phyloP scores from a whole-genome alignment of 2,888 invertebrate species.

The Thereva unica region DNA sequence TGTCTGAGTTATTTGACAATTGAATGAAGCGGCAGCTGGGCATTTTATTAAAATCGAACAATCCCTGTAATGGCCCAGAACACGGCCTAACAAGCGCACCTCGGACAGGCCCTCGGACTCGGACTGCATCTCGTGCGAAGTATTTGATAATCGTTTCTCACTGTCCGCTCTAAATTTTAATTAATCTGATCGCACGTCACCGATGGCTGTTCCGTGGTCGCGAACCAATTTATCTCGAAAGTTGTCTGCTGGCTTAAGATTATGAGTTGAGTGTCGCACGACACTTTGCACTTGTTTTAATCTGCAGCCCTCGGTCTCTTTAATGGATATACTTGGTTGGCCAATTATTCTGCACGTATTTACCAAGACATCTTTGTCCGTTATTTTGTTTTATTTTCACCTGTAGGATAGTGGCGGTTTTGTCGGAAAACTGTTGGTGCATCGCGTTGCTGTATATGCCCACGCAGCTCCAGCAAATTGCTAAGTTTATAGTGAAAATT shows the following conservation, averaged over 20 bases:
- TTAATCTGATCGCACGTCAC: slow-evolving; percentile 43
- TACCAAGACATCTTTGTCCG: background rate
- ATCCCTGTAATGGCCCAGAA: background rate
- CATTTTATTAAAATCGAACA: slow-evolving; percentile 24
- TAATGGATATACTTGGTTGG: slow-evolving; percentile 24
- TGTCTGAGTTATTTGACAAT: slow-evolving; percentile 35
- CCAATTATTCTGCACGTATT: slow-evolving; percentile 26
- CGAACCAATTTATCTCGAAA: slow-evolving; percentile 37
- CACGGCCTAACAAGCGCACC: slow-evolving; percentile 14
- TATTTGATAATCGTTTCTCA: slow-evolving; percentile 42
- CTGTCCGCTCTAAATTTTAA: slow-evolving; percentile 43
- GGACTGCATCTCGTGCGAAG: slow-evolving; percentile 14
- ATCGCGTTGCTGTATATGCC: slow-evolving; percentile 14
- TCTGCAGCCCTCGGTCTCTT: slow-evolving; percentile 12
- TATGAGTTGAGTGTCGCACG: slow-evolving; percentile 33
- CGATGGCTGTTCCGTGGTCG: slow-evolving; percentile 36
- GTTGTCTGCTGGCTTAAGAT: slow-evolving; percentile 23
- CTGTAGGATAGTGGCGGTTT: background rate
- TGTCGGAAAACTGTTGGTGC: background rate
- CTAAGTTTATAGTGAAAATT: slow-evolving; percentile 27
- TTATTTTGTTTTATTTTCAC: background rate
- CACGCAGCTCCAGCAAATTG: slow-evolving; percentile 33
- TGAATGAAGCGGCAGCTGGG: slow-evolving; percentile 39
- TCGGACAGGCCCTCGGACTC: background rate
- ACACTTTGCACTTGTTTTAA: slow-evolving; percentile 30